These are phyloP conservation scores for Pteria penguin DNA, from an alignment of 2,888 invertebrate genomes.

Conservation along the genomic window DNA sequence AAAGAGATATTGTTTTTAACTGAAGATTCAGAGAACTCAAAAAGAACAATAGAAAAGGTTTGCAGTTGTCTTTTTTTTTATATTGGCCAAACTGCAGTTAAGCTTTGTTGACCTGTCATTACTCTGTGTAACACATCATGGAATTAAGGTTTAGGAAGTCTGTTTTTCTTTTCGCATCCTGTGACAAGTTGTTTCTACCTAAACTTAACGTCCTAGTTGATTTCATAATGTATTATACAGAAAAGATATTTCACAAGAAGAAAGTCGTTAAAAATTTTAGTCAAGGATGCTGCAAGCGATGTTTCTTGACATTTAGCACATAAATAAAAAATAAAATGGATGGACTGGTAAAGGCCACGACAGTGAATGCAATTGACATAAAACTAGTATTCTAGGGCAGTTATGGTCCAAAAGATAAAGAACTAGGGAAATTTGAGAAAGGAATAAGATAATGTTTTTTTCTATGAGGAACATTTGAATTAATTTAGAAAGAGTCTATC, in stretches of 20 bases:
- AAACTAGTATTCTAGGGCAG: not conserved
- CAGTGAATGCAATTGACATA: not conserved
- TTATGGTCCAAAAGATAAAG: too few species aligned
- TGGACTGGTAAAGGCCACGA: not conserved
- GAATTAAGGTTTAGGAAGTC: too few species aligned
- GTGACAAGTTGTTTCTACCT: too few species aligned
- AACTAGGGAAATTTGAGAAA: too few species aligned
- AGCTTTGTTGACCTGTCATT: slow-evolving; percentile 5
- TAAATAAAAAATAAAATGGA: not conserved
- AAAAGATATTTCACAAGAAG: not conserved
- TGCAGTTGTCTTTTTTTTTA: too few species aligned
- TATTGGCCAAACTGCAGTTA: too few species aligned
- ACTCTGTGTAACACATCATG: not conserved
- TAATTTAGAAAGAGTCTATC: too few species aligned
- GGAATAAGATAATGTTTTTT: too few species aligned
- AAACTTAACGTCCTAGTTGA: too few species aligned
- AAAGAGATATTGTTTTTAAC: not conserved
- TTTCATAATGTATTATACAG: not conserved
- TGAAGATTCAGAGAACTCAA: slow-evolving; percentile 2
- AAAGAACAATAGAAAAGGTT: too few species aligned
- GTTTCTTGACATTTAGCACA: not conserved
- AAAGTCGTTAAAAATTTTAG: not conserved
- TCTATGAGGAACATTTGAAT: too few species aligned
- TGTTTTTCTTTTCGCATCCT: too few species aligned
- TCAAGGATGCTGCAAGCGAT: not conserved